These are phyloP conservation scores for Sarcophaga peregrina DNA, from an alignment of 1,140 invertebrate species.

Conservation along the genomic window DNA sequence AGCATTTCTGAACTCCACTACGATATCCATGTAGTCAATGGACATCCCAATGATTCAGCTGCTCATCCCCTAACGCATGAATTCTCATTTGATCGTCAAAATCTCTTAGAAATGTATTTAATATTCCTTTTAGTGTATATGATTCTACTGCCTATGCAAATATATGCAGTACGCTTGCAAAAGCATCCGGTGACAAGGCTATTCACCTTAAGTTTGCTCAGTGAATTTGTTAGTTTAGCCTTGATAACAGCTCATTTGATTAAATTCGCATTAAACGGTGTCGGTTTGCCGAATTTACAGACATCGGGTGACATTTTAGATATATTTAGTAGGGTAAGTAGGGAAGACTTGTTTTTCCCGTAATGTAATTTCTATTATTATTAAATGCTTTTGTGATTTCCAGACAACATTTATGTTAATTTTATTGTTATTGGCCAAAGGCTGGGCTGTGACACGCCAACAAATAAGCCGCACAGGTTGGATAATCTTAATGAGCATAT, in stretches of 20 bases:
- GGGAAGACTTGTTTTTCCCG: not conserved
- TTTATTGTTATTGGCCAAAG: conserved; percentile 93
- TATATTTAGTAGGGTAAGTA: conserved; percentile 84
- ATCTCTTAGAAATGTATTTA: conserved; percentile 91
- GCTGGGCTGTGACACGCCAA: conserved; percentile 93
- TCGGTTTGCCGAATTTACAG: conserved; percentile 82
- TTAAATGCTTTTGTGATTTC: not conserved
- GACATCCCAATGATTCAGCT: conserved; percentile 86
- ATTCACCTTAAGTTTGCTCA: conserved; percentile 85
- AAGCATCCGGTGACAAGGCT: conserved; percentile 91
- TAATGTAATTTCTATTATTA: too few relatives aligned
- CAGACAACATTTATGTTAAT: conserved; percentile 78
- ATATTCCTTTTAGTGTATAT: conserved; percentile 90
- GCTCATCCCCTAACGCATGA: conserved; percentile 92
- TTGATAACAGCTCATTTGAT: conserved; percentile 90
- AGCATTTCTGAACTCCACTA: conserved; percentile 69
- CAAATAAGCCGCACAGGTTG: conserved; percentile 82
- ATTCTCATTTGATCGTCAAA: conserved; percentile 96
- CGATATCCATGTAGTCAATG: conserved; percentile 96
- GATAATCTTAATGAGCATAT: conserved; percentile 85
- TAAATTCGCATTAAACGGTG: conserved; percentile 90
- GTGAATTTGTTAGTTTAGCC: conserved; percentile 87
- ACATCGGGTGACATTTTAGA: conserved; percentile 91
- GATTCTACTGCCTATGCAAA: conserved; percentile 87
- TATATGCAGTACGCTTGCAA: conserved; percentile 87